Base-by-base conservation (phyloP, 1,140 invertebrate genomes). In the Lepidotrigona ventralis region DNA sequence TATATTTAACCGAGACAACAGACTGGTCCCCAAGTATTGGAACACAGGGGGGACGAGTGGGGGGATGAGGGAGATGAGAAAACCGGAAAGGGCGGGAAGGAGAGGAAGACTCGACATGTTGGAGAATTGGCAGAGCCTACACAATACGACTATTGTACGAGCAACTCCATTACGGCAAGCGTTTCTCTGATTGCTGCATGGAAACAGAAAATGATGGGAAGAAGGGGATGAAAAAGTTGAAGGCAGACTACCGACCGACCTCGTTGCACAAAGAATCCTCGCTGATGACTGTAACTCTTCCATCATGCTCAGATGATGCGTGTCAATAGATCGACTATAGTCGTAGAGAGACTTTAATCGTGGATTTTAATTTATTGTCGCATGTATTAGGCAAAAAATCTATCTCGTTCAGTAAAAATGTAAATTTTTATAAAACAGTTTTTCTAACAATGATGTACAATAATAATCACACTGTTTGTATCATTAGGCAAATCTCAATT, bases 81-180 rank as follows among this genome's bases (percentile, higher is more conserved):
- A n/a, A 72, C 66, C 64, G 83, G 46, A 74, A 64, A 29, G 0
- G 17, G 33, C 3, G 60, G 33, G 33, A 26, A 11, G 23, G 11
- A n/a, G 76, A 63, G 73, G 54, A 39, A 46, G 39, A 54, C 26
- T 58, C 70, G 87, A 79, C 83, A 78, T 74, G 79, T 74, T 77
- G 54, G 64, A 85, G 51, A 63, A 76, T 64, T 46, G 68, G n/a
- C 29, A 64, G 82, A 74, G 75, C 29, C 76, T 78, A 29, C 60
- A 89, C 87, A 89, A 89, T 86, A 53, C 78, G 19, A 33, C 79
- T 60, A 89, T 88, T 89, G 88, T 89, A 56, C 79, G 15, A 39
- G 76, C 63, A 86, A 88, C 88, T 88, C 87, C 85, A 89, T 89
- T 88, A 84, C 75, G 64, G 46, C 58, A 19, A 60, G 19, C 63